A percentile compares a stretch with the other conserved stretches of the same genome.
Conservation (phyloP, 2,113 vertebrate genomes). For the Lampris incognitus region DNA sequence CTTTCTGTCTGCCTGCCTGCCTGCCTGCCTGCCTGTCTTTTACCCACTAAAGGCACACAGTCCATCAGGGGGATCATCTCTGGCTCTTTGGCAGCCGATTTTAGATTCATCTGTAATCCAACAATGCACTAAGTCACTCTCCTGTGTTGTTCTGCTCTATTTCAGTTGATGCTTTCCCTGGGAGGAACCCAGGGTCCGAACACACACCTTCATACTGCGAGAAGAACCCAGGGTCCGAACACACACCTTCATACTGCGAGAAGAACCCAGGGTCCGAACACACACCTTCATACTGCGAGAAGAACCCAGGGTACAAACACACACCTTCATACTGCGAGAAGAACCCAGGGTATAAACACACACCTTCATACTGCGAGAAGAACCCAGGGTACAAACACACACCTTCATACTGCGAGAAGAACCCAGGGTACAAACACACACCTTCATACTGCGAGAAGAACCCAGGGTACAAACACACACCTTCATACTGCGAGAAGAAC, state of each 20-base stretch:
- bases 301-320: no score
- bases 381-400: no score
- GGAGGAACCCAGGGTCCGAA: not conserved
- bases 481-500: not conserved
- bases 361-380: no score
- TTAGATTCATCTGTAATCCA: slow-evolving; percentile 47
- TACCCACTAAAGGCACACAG: slow-evolving; percentile 29
- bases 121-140: slow-evolving; percentile 14
- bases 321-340: no score
- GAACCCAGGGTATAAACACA: no score
- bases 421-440: not conserved
- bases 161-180: slow-evolving; percentile 15
- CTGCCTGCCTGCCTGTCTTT: slow-evolving; percentile 29
- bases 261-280: no score
- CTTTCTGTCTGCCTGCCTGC: slow-evolving; percentile 28
- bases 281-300: no score
- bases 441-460: slow-evolving; percentile 18
- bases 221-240: not conserved
- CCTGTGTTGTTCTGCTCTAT: slow-evolving; percentile 23
- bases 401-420: no score
- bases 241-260: slow-evolving; percentile 1
- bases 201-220: no score
- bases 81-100: slow-evolving; percentile 45
- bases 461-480: not conserved
- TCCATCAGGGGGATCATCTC: slow-evolving; percentile 34